Base-by-base conservation (phyloP, 2,888 invertebrate species). In the Malthinus flaveolus region DNA sequence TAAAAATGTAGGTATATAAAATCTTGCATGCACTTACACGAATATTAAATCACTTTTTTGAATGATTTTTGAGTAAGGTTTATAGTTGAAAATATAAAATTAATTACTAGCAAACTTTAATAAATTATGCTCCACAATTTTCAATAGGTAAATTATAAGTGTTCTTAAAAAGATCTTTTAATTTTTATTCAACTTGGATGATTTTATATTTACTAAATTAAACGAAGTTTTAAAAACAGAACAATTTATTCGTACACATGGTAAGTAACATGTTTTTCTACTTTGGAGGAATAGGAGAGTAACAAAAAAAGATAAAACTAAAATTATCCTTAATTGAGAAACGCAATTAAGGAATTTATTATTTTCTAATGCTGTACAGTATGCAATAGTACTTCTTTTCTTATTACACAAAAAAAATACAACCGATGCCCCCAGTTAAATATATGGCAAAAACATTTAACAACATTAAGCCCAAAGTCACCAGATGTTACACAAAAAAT, bases 381-480 rank as follows among this genome's bases (percentile, higher is more conserved):
- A 82, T 81, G 81, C 80, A 81, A 75, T 75, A 80, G 81, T 81
- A 78, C 79, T 78, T 80, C 37, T n/a, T 78, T 80, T 60, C 63
- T 58, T 65, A 65, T 64, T 68, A 57, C 64, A 66, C 64, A 61
- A 62, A 67, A 59, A 57, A 58, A 56, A 59, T 58, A 64, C 57
- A 61, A 59, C 23, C 42, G 55, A 47, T 47, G 56, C 62, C 62
- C 64, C 64, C 53, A 54, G 59, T 63, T 66, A 63, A 66, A 63
- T 60, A 64, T 64, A 66, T 64, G 61, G 47, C 62, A 66, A 66
- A 66, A 59, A 49, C 54, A 51, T 44, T 35, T 47, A 49, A 45
- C 55, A 60, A 46, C n/a, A n/a, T n/a, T 49, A 53, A 59, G 61
- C 64, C 66, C 66, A 67, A 68, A 66, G 62, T 67, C 67, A 67